Percentiles rank a stretch among this genome's conserved stretches.
Conservation (phyloP, 1,140 invertebrate species). For the Heterodera carotae region DNA sequence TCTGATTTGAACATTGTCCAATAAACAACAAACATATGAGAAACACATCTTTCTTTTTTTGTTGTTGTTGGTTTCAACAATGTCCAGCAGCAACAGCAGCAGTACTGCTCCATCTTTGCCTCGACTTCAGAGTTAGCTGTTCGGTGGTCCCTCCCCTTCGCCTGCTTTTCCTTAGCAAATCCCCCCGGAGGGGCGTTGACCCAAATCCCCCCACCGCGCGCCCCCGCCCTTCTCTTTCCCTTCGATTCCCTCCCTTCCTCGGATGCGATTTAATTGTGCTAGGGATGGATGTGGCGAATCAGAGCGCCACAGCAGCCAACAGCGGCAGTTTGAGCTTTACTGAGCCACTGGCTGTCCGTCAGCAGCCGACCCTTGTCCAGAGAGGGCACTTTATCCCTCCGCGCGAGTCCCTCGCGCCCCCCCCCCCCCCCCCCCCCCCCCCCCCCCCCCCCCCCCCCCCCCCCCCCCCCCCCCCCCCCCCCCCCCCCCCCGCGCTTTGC, state of each 20-base stretch:
- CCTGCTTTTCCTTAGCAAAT: neutral
- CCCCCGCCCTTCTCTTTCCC: neutral
- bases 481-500: neutral
- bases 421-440: neutral
- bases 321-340: neutral
- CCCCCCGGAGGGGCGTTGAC: slow-evolving; percentile 8
- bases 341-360: neutral
- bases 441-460: neutral
- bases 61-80: too few relatives aligned
- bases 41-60: too few relatives aligned
- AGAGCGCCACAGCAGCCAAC: neutral
- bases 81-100: too few relatives aligned
- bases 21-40: too few relatives aligned
- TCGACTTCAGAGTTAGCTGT: neutral
- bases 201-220: neutral
- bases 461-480: neutral
- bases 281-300: neutral
- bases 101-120: neutral
- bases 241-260: neutral
- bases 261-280: slow-evolving; percentile 18
- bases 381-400: slow-evolving; percentile 6
- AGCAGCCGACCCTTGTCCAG: slow-evolving; percentile 11
- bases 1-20: too few relatives aligned
- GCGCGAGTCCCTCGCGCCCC: too few relatives aligned
- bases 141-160: neutral